phyloP scores from a whole-genome alignment of 2,113 vertebrate species.

The Prochilodus magdalenae region DNA sequence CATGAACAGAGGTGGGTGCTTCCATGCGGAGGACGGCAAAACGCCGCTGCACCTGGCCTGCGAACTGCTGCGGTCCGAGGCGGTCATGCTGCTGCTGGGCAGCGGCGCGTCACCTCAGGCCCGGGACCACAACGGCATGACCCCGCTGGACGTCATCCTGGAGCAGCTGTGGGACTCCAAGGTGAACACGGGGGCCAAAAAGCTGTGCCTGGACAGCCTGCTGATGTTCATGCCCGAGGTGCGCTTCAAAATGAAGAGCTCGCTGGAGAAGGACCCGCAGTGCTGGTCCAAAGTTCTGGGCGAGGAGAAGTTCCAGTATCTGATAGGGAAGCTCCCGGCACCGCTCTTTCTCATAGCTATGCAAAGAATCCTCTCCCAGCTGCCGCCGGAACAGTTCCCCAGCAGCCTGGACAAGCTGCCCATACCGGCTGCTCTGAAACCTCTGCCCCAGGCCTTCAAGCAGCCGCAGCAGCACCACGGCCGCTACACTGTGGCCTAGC shows the following conservation, averaged over 20 bases:
- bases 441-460: constrained; percentile 62
- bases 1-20: constrained; percentile 76
- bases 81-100: constrained; percentile 81
- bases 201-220: constrained; percentile 83
- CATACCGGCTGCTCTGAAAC: constrained; percentile 83
- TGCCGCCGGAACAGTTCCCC: constrained; percentile 81
- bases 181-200: constrained; percentile 72
- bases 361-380: constrained; percentile 82
- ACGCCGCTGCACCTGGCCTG: constrained; percentile 87
- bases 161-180: constrained; percentile 81
- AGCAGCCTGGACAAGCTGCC: constrained; percentile 84
- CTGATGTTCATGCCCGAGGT: constrained; percentile 83
- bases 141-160: constrained; percentile 83
- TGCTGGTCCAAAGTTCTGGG: constrained; percentile 82
- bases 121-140: constrained; percentile 80
- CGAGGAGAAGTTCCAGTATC: constrained; percentile 80
- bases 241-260: constrained; percentile 78
- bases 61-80: constrained; percentile 82
- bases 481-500: constrained; percentile 32
- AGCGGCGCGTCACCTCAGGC: constrained; percentile 82
- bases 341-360: constrained; percentile 83
- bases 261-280: constrained; percentile 74
- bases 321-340: constrained; percentile 79
- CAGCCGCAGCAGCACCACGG: constrained; percentile 8
- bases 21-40: constrained; percentile 81